Base-by-base conservation (phyloP, 30 jellyfish, hydroid and myxozoan species). In the Cassiopea andromeda region DNA sequence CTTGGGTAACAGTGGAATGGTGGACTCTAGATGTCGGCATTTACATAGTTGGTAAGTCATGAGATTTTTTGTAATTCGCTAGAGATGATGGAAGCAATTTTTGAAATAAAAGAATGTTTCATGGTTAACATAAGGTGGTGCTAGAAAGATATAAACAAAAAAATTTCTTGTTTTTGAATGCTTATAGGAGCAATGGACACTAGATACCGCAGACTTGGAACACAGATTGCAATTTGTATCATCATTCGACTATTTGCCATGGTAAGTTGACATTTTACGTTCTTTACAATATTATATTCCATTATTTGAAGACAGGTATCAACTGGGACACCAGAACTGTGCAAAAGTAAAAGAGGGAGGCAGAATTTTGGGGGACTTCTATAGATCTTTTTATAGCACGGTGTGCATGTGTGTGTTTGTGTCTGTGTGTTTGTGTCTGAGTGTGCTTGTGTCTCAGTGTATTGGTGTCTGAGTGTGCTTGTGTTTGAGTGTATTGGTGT, bases 11-110 rank as follows among this genome's bases (percentile, higher is more conserved):
- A 7, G 89, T 77, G 44, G 93, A 86, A 75, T 86, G 93, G 93
- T 86, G 89, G 93, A 86, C 93, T 9, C 75, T 86, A 72, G 93
- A 86, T 68, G 83, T 79, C 14, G 93, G 93, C 19, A 86, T 86
- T 43, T 75, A 44, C 14, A 81, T 86, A 64, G 88, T 86, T 66
- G 93, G 93, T 86, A 76, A 1, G 93, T n/a, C 73, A 1, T 27
- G 38, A 27, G 38, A 27, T 27, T 27, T 27, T 27, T 27, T 27
- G 38, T 27, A 27, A 0, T 27, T 27, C 38, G 38, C 0, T 27
- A 27, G 38, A 27, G 38, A 27, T 27, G 38, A 27, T 27, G 38
- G 38, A 27, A 27, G 38, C 38, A 27, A 27, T 27, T 27, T 27
- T 27, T 27, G 38, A 27, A 27, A 27, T 27, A 27, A 27, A 27